Evolutionary conservation across 2,888 invertebrate species (phyloP), one percentile per base, ranked within the genome.

Genomic region (Lutraria lutraria): DNA sequence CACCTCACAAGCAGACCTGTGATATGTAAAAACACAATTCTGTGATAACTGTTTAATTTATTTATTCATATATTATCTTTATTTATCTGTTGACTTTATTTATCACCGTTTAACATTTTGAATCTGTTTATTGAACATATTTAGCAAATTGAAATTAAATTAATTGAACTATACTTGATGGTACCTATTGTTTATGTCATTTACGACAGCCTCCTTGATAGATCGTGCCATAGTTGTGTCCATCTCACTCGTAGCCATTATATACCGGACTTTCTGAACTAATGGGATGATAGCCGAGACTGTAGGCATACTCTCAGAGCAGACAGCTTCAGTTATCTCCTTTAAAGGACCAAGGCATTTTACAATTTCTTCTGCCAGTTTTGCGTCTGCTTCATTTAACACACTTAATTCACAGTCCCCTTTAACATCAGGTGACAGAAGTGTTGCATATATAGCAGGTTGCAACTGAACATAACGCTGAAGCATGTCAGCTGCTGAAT

Each of bases 201-300:
- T 52, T 16, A n/a, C n/a, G 3, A 81, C 52, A 13, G 34, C 52
- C 0, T 25, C n/a, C 52, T 81, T 81, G 52, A 81, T 21, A 13
- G 34, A 52, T 16, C n/a, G 43, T 0, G 52, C 52, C 4, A 52
- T 52, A 6, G 80, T 16, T 25, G 80, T 16, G 10, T 81, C 80
- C 12, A 0, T n/a, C 19, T 34, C 52, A 0, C n/a, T 34, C n/a
- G 19, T 6, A 15, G 63, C 63, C 63, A 63, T 63, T n/a, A 15
- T 63, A 21, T 63, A n/a, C 63, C 25, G 15, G 6, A 85, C 19
- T 72, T 81, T 34, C 63, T 84, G 29, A 1, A 81, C 43, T 10
- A 89, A 43, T 0, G 89, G 87, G 68, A 87, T 81, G 10, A 89
- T 84, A 15, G 81, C 56, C 8, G 89, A 89, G 21, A 85, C 54